These are phyloP conservation scores for Ictalurus punctatus DNA, from an alignment of 2,113 vertebrate species.

Conservation along the genomic window DNA sequence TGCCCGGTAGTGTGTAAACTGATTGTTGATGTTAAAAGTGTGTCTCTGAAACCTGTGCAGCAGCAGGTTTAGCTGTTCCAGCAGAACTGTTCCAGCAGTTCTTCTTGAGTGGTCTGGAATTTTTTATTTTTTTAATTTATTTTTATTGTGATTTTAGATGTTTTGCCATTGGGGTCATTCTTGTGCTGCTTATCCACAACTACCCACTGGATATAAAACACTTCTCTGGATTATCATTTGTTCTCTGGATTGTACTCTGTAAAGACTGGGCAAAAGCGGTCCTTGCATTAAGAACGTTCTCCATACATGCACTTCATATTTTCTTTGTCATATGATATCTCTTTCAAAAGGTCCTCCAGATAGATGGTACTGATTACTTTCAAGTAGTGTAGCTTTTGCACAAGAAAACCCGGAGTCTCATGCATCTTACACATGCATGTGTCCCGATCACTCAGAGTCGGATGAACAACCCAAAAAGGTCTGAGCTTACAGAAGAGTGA, in stretches of 20 bases:
- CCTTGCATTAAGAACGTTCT: no score
- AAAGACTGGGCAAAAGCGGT: no score
- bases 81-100: constrained; percentile 31
- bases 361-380: no score
- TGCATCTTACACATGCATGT: background rate
- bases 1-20: no score
- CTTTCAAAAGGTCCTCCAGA: no score
- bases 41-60: no score
- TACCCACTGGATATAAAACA: background rate
- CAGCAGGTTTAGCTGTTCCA: background rate
- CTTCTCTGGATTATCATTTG: background rate
- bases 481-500: constrained; percentile 28
- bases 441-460: background rate
- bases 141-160: constrained; percentile 30
- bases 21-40: no score
- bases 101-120: constrained; percentile 8
- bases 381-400: background rate
- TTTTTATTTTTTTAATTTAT: background rate
- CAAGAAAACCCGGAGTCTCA: background rate
- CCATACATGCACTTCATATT: no score
- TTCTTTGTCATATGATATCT: no score
- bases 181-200: background rate
- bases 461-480: constrained; percentile 31
- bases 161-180: constrained; percentile 27
- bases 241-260: background rate